Evolutionary conservation across 1,140 invertebrate species (phyloP).

Genomic region (Melanaphis sacchari): DNA sequence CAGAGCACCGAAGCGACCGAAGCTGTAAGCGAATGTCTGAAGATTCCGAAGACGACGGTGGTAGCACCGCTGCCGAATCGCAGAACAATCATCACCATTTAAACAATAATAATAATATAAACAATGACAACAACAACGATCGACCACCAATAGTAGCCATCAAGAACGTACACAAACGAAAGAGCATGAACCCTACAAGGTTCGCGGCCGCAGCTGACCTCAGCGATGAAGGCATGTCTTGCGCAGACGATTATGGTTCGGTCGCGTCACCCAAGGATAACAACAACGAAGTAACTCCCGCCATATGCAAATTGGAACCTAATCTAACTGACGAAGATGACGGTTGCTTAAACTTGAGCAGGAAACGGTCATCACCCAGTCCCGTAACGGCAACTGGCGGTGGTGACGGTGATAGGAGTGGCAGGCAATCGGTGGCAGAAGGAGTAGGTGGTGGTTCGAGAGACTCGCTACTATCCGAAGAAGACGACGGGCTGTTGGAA

Average conservation of each 20-base stretch:
- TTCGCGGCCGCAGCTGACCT: slow-evolving; percentile 69
- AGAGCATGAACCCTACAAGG: slow-evolving; percentile 89
- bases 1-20: slow-evolving; percentile 63
- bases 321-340: slow-evolving; percentile 57
- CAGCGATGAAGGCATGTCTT: slow-evolving; percentile 69
- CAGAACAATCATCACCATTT: slow-evolving; percentile 68
- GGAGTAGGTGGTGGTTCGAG: background rate
- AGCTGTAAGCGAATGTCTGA: slow-evolving; percentile 73
- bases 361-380: slow-evolving; percentile 1
- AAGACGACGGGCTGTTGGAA: background rate
- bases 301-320: slow-evolving; percentile 59
- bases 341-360: slow-evolving; percentile 58
- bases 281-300: background rate
- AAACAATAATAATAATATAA: slow-evolving; percentile 71
- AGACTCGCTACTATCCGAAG: slow-evolving; percentile 41
- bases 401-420: background rate
- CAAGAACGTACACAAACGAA: slow-evolving; percentile 75
- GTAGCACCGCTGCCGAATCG: slow-evolving; percentile 76
- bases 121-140: slow-evolving; percentile 68
- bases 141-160: slow-evolving; percentile 62
- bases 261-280: slow-evolving; percentile 36
- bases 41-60: slow-evolving; percentile 73
- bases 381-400: background rate
- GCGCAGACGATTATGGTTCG: slow-evolving; percentile 68
- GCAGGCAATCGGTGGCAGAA: background rate